phyloP scores from a whole-genome alignment of 2,888 invertebrate genomes.

The Cybosia mesomella region DNA sequence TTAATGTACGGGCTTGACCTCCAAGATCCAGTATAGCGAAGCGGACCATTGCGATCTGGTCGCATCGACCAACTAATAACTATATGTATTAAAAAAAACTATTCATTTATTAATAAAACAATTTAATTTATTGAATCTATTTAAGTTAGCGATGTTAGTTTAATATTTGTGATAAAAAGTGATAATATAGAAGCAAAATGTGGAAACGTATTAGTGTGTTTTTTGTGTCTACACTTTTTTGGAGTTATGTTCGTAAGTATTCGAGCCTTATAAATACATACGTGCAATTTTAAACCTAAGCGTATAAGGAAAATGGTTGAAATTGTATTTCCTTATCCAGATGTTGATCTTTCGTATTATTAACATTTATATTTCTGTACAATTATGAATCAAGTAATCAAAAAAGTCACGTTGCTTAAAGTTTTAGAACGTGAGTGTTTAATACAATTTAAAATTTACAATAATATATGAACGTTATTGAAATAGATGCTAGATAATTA shows the following conservation, averaged over 20 bases:
- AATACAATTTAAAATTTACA: not conserved
- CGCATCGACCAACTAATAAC: slow-evolving; percentile 36
- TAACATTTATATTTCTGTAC: slow-evolving; percentile 22
- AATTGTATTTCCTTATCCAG: not conserved
- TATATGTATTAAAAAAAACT: slow-evolving; percentile 22
- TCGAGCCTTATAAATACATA: slow-evolving; percentile 13
- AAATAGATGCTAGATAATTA: slow-evolving; percentile 8
- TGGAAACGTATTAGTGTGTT: slow-evolving; percentile 55
- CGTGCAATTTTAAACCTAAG: slow-evolving; percentile 24
- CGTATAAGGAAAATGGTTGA: slow-evolving; percentile 7
- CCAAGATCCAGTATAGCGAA: slow-evolving; percentile 73
- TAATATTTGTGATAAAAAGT: slow-evolving; percentile 39
- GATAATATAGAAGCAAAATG: slow-evolving; percentile 54
- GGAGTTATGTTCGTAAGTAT: slow-evolving; percentile 66
- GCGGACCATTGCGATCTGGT: slow-evolving; percentile 54
- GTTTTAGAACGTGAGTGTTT: slow-evolving; percentile 28
- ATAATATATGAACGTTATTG: slow-evolving; percentile 9
- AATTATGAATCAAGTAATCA: slow-evolving; percentile 18
- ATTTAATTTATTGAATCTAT: slow-evolving; percentile 24
- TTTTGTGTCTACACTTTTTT: slow-evolving; percentile 61
- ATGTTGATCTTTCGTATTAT: slow-evolving; percentile 8
- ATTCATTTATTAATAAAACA: slow-evolving; percentile 29
- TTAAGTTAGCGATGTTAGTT: slow-evolving; percentile 23
- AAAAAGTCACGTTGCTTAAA: slow-evolving; percentile 40
- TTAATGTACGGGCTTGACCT: slow-evolving; percentile 76